A percentile compares a stretch with the other conserved stretches of the same genome.
Evolutionary conservation across 1,140 invertebrate genomes (phyloP).

Genomic region (Druon quercuslanigerum): DNA sequence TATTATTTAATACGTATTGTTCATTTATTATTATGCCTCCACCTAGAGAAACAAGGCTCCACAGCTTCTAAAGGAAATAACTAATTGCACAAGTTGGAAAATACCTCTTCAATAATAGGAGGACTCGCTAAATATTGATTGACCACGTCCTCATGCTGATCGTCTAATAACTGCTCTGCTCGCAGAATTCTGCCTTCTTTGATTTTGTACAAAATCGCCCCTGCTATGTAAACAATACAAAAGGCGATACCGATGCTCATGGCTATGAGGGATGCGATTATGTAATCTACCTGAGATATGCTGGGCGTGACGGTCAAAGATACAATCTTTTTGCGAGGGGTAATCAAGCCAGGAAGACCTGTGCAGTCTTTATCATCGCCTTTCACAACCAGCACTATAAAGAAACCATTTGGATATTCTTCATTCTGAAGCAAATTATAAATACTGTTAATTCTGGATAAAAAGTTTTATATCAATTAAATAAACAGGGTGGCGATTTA

Average conservation of each 20-base stretch:
- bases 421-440: conserved; percentile 61
- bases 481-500: too few species aligned
- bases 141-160: conserved; percentile 45
- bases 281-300: conserved; percentile 80
- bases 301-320: conserved; percentile 76
- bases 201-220: conserved; percentile 74
- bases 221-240: conserved; percentile 77
- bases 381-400: conserved; percentile 88
- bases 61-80: neutral
- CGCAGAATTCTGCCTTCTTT: conserved; percentile 69
- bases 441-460: conserved; percentile 2
- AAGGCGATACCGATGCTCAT: conserved; percentile 78
- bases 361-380: conserved; percentile 84
- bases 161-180: conserved; percentile 57
- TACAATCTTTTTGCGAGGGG: conserved; percentile 76
- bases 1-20: too few species aligned
- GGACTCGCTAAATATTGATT: conserved; percentile 53
- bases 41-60: too few species aligned
- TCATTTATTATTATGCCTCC: too few species aligned
- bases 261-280: conserved; percentile 77
- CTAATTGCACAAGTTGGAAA: conserved; percentile 32
- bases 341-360: conserved; percentile 60
- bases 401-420: conserved; percentile 82
- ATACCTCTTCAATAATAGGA: conserved; percentile 60
- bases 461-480: neutral